phyloP scores from a whole-genome alignment of 2,888 invertebrate species.

The Agapostemon virescens region DNA sequence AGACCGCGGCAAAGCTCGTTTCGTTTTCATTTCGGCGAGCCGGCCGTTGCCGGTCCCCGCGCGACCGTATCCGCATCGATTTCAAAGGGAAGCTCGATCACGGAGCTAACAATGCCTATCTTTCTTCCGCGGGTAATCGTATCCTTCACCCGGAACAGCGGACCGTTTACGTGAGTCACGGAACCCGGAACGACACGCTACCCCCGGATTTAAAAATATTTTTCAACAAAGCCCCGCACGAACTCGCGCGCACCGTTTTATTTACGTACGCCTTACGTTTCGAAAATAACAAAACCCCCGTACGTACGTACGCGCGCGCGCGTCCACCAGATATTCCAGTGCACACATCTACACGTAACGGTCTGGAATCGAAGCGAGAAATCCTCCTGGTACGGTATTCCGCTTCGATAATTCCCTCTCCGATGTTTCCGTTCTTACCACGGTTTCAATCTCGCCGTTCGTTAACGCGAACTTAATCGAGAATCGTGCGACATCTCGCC shows the following conservation, averaged over 20 bases:
- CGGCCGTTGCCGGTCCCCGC: not conserved
- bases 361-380: not conserved
- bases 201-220: slow-evolving; percentile 38
- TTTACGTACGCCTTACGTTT: slow-evolving; percentile 32
- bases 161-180: slow-evolving; percentile 55
- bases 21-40: slow-evolving; percentile 21
- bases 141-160: slow-evolving; percentile 38
- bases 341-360: slow-evolving; percentile 16
- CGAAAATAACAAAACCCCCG: not conserved
- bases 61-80: slow-evolving; percentile 35
- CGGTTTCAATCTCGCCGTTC: slow-evolving; percentile 27
- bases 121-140: slow-evolving; percentile 46
- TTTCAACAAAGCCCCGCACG: slow-evolving; percentile 26
- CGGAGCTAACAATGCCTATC: slow-evolving; percentile 51
- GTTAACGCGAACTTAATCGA: slow-evolving; percentile 21
- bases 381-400: slow-evolving; percentile 15
- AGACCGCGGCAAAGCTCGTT: slow-evolving; percentile 14
- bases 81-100: slow-evolving; percentile 48
- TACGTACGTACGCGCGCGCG: no score
- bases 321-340: not conserved
- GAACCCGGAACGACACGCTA: slow-evolving; percentile 50
- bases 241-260: slow-evolving; percentile 19
- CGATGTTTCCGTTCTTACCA: slow-evolving; percentile 26
- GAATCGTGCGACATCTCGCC: slow-evolving; percentile 8
- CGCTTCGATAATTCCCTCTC: slow-evolving; percentile 17